Conservation (phyloP, 2,797 vertebrate genomes). For the Luscinia luscinia region DNA sequence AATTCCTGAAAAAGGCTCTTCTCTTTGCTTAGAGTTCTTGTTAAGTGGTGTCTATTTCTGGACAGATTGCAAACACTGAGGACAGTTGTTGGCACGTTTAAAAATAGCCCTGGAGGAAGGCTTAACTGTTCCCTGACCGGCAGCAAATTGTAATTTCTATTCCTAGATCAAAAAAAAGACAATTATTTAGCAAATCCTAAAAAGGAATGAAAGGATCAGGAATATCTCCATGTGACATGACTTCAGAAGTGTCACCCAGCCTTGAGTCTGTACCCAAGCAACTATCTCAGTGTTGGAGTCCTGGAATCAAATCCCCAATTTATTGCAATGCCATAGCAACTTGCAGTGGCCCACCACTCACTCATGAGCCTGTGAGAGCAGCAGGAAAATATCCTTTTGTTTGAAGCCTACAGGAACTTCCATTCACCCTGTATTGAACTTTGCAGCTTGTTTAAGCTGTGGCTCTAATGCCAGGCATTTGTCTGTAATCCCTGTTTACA, state of each 20-base stretch:
- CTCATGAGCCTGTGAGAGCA: not conserved
- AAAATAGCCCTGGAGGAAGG: conserved; percentile 69
- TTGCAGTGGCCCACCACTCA: not conserved
- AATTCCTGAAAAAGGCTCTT: conserved; percentile 57
- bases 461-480: not conserved
- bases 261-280: not conserved
- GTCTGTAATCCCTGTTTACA: conserved; percentile 41
- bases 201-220: not conserved
- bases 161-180: conserved; percentile 37
- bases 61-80: conserved; percentile 22
- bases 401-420: not conserved
- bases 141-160: conserved; percentile 28
- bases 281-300: accelerated
- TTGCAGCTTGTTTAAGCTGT: conserved; percentile 1
- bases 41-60: conserved; percentile 63
- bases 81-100: conserved; percentile 73
- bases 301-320: not conserved
- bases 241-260: not conserved
- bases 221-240: not conserved
- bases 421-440: conserved; percentile 5
- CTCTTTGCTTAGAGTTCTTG: conserved; percentile 26
- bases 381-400: not conserved
- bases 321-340: accelerated
- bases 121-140: conserved; percentile 65
- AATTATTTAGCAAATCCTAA: not conserved